phyloP scores from a whole-genome alignment of 2,888 invertebrate species.

The Trilocha varians region DNA sequence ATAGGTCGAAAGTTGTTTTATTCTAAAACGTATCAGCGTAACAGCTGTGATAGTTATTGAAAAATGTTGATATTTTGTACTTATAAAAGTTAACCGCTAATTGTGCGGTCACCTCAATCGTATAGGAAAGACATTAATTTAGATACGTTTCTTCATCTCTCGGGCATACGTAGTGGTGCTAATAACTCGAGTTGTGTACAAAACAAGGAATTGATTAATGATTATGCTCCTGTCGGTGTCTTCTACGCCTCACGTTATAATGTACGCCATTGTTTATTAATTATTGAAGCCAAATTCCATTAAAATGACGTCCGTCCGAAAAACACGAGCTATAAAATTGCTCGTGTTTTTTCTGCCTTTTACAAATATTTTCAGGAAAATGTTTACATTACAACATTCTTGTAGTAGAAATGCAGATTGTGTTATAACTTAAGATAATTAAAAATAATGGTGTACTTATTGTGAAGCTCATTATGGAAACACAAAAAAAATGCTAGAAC shows the following conservation, averaged over 20 bases:
- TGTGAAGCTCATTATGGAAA: too few relatives aligned
- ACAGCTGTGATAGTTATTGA: conserved; percentile 39
- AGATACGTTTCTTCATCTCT: background rate
- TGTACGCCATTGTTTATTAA: too few relatives aligned
- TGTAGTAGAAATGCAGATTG: too few relatives aligned
- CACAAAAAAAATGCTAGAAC: too few relatives aligned
- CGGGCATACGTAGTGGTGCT: conserved; percentile 5
- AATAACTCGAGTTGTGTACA: background rate
- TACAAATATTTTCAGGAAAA: too few relatives aligned
- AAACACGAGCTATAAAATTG: too few relatives aligned
- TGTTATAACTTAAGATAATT: too few relatives aligned
- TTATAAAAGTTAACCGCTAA: conserved; percentile 24
- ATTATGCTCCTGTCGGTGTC: background rate
- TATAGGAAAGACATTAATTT: conserved; percentile 6
- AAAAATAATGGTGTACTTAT: too few relatives aligned
- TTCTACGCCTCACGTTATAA: background rate
- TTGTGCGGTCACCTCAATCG: conserved; percentile 15
- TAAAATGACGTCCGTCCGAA: too few relatives aligned
- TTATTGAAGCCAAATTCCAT: too few relatives aligned
- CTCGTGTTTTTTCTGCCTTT: too few relatives aligned
- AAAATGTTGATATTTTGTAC: conserved; percentile 35
- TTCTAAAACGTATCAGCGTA: conserved; percentile 35
- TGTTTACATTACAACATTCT: too few relatives aligned
- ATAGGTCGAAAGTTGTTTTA: conserved; percentile 40
- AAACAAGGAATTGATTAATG: background rate